Evolutionary conservation across 2,888 invertebrate genomes (phyloP).

Genomic region (Zonitis immaculata): DNA sequence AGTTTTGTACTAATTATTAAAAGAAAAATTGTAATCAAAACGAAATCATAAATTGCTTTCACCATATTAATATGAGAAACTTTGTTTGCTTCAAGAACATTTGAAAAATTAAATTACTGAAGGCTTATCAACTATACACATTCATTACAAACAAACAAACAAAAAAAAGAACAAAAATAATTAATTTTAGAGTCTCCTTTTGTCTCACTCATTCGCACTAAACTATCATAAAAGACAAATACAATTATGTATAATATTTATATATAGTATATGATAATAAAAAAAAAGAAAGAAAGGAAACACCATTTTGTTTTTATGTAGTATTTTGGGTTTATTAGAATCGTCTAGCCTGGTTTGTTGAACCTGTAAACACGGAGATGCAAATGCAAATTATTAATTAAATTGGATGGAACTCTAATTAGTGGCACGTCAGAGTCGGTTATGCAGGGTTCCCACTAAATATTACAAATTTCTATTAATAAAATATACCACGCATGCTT

Average conservation of each 20-base stretch:
- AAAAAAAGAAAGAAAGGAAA: conserved; percentile 9
- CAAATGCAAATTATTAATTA: conserved; percentile 23
- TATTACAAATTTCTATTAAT: background rate
- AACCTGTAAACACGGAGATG: conserved; percentile 35
- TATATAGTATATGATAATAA: background rate
- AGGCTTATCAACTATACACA: conserved; percentile 1
- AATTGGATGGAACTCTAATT: background rate
- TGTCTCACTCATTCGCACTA: conserved; percentile 1
- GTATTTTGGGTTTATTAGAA: conserved; percentile 29
- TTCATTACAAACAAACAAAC: background rate
- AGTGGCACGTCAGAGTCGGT: conserved; percentile 3
- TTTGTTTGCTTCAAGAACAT: background rate
- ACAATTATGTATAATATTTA: background rate
- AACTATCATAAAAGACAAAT: conserved; percentile 1
- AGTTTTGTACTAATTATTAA: background rate
- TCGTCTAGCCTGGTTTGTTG: conserved; percentile 36
- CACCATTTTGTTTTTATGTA: conserved; percentile 8
- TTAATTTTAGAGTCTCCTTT: background rate
- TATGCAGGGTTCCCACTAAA: conserved; percentile 7
- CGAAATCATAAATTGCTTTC: background rate
- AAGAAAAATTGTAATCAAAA: background rate
- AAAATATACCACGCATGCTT: background rate
- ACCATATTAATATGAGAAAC: background rate
- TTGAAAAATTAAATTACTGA: background rate
- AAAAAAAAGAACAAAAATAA: background rate